Evolutionary conservation across 2,797 vertebrate species (phyloP), one percentile per base, ranked within the genome.

Genomic region (Enteromius anoplus): DNA sequence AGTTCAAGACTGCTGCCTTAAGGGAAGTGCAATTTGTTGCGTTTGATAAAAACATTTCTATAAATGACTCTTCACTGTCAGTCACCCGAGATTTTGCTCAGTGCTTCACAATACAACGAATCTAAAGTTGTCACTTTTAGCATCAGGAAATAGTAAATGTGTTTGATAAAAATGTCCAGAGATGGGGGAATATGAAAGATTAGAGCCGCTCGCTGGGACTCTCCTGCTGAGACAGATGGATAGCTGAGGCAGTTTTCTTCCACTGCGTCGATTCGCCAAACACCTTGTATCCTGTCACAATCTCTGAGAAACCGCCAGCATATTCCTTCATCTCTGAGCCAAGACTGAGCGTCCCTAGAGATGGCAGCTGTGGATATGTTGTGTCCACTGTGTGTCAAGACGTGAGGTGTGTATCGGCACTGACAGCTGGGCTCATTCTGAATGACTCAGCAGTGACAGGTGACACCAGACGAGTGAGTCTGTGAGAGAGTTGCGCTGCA

Each of bases 201-300:
- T 42, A 17, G 37, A 53, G 32, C 49, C 4, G 26, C 58, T 64
- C 7, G 3, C 37, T 51, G 49, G 10, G 66, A 29, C 32, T 65
- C 40, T 45, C 58, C 69, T 79, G 45, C 15, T 23, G 64, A 75
- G 55, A 77, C 53, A 64, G 81, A 65, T 42, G 34, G 62, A 72
- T 64, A 8, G 68, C 55, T 60, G 42, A 53, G 58, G 21, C 42
- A 26, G 68, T 55, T 84, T 62, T 76, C 60, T 55, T 51, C 65
- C 10, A 23, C 14, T 2, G 55, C n/a, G 14, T 73, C 47, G 49
- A 26, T 32, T 62, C 42, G 4, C 53, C 72, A 69, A 77, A 81
- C 53, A 72, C 42, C 79, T 81, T 81, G 72, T 78, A 68, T 81
- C 73, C 84, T 78, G 79, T 77, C 72, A 76, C 64, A 55, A 60